These are phyloP conservation scores for Cantharis rufa DNA, from an alignment of 2,888 invertebrate genomes.

Conservation along the genomic window DNA sequence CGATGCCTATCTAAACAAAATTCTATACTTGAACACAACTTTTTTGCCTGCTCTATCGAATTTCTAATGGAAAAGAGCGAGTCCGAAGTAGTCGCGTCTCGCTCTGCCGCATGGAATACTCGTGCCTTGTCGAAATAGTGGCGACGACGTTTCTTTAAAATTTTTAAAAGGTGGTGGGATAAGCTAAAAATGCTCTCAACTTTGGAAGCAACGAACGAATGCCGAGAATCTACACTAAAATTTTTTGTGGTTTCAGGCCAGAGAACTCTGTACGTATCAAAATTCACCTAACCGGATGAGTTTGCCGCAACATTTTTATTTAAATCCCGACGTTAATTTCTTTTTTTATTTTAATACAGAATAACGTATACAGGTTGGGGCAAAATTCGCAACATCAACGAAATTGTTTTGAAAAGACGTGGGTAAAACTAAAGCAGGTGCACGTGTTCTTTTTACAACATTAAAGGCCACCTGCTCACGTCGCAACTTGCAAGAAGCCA, in stretches of 20 bases:
- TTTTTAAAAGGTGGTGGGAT: conserved; percentile 5
- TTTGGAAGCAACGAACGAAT: conserved; percentile 12
- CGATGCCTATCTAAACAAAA: conserved; percentile 13
- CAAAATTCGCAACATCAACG: neutral
- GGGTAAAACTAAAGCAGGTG: neutral
- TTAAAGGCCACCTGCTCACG: conserved; percentile 22
- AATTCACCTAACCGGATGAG: conserved; percentile 15
- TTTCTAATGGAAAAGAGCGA: neutral
- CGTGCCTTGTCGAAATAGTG: neutral
- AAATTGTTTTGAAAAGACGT: neutral
- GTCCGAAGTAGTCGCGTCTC: neutral
- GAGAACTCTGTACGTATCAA: conserved; percentile 12
- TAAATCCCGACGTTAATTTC: neutral
- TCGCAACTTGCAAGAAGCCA: neutral
- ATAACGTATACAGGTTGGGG: neutral
- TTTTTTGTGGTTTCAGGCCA: conserved; percentile 15
- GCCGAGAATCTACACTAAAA: conserved; percentile 6
- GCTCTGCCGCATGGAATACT: neutral
- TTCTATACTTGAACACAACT: conserved; percentile 5
- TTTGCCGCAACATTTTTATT: conserved; percentile 11
- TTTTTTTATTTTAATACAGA: neutral
- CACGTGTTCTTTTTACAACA: neutral
- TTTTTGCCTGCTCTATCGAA: neutral
- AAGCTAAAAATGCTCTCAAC: conserved; percentile 16
- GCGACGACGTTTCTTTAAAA: conserved; percentile 3